Evolutionary conservation across 2,888 invertebrate genomes (phyloP).

Genomic region (Apamea monoglypha): DNA sequence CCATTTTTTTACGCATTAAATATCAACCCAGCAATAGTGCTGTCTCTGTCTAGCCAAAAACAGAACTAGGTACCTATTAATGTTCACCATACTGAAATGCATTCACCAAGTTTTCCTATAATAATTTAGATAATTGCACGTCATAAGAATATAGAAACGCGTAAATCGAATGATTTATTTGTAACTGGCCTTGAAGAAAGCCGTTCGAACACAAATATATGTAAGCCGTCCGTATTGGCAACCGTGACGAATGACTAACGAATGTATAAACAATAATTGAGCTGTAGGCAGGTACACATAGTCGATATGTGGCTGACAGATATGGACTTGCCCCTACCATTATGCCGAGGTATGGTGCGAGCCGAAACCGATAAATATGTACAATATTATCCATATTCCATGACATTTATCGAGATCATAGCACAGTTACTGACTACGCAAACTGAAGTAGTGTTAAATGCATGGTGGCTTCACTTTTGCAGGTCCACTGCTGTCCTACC

Average conservation of each 20-base stretch:
- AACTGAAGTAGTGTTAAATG: constrained; percentile 1
- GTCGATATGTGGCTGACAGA: constrained; percentile 61
- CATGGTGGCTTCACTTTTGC: not conserved
- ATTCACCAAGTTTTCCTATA: constrained; percentile 26
- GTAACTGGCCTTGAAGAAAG: constrained; percentile 78
- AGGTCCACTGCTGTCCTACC: not conserved
- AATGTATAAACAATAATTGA: constrained; percentile 80
- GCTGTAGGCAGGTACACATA: constrained; percentile 52
- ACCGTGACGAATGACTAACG: constrained; percentile 81
- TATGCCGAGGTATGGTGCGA: constrained; percentile 19
- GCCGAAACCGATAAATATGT: constrained; percentile 27
- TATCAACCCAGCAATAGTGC: not conserved
- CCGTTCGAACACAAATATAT: constrained; percentile 75
- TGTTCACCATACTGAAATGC: constrained; percentile 2
- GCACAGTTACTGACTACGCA: constrained; percentile 21
- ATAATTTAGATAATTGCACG: constrained; percentile 47
- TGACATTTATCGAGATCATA: constrained; percentile 17
- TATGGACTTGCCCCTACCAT: constrained; percentile 63
- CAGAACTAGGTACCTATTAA: not conserved
- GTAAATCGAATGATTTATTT: constrained; percentile 71
- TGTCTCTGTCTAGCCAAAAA: constrained; percentile 3
- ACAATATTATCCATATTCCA: constrained; percentile 30
- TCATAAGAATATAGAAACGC: constrained; percentile 55
- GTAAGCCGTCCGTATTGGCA: constrained; percentile 75
- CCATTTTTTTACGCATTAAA: not conserved